phyloP scores from a whole-genome alignment of 2,888 invertebrate species.

The Chaetogeoica ovagalla region DNA sequence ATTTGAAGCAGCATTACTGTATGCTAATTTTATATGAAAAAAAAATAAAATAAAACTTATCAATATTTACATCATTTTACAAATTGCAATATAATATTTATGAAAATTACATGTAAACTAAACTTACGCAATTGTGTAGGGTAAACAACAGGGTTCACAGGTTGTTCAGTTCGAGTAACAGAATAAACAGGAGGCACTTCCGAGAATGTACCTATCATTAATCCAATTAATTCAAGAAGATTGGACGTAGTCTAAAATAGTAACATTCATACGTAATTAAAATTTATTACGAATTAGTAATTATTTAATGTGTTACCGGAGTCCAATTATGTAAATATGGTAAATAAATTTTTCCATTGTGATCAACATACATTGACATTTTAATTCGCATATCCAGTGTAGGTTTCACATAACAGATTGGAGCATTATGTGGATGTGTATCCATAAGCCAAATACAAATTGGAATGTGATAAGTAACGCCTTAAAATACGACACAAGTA shows the following conservation, averaged over 20 bases:
- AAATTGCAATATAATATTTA: neutral
- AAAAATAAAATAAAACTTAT: neutral
- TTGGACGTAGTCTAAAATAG: slow-evolving; percentile 75
- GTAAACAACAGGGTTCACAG: slow-evolving; percentile 39
- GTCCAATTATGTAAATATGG: slow-evolving; percentile 97
- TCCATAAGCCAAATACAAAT: slow-evolving; percentile 95
- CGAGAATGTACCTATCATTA: slow-evolving; percentile 89
- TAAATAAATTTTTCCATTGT: slow-evolving; percentile 92
- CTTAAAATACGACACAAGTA: slow-evolving; percentile 60
- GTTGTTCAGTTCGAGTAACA: slow-evolving; percentile 59
- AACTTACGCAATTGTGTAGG: slow-evolving; percentile 40
- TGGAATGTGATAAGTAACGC: slow-evolving; percentile 89
- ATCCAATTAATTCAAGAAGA: slow-evolving; percentile 83
- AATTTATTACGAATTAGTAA: slow-evolving; percentile 12
- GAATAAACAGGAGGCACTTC: slow-evolving; percentile 93
- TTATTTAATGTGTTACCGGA: slow-evolving; percentile 61
- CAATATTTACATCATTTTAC: neutral
- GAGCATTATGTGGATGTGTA: slow-evolving; percentile 95
- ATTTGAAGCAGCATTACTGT: slow-evolving; percentile 27
- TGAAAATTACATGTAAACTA: neutral
- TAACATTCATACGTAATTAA: neutral
- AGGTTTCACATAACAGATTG: slow-evolving; percentile 92
- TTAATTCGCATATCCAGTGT: slow-evolving; percentile 95
- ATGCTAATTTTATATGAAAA: slow-evolving; percentile 17
- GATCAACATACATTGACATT: slow-evolving; percentile 90